Base-by-base conservation (phyloP, 2,888 invertebrate genomes). In the Nemoura dubitans region DNA sequence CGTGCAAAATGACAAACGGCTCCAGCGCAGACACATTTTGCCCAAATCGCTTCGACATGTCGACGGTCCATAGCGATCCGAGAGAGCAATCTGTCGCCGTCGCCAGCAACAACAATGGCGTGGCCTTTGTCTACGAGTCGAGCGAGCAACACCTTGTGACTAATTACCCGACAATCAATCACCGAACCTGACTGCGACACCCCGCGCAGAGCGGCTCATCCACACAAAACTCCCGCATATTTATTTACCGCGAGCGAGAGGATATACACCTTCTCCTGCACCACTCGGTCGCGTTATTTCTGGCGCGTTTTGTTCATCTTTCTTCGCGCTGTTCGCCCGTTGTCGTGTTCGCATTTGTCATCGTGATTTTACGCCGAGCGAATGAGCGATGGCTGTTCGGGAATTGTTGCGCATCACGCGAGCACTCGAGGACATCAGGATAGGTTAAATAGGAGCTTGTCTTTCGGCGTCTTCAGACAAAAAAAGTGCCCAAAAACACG, bases 161-260 rank as follows among this genome's bases (percentile, higher is more conserved):
- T 85, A 87, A 85, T 87, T 87, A 82, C 85, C 81, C 78, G 30
- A 30, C 85, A 80, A 87, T 87, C 87, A 87, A 85, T 87, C 80
- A 80, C 26, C 27, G 30, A n/a, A n/a, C n/a, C 7, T n/a, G 36
- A 42, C 42, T 42, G n/a, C n/a, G 82, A 29, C 82, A 82, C n/a
- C 82, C 14, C n/a, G n/a, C 28, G 10, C n/a, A 25, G 80, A 36
- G 5, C 59, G 59, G 59, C 59, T 21, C 6, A n/a, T n/a, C 14
- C 21, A 10, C 59, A 1, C 59, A 59, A 59, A 3, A 59, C 6
- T 59, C 29, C 36, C 25, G 29, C n/a, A 7, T 82, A 30, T 82
- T 82, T 82, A 30, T 82, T 25, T 78, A 78, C 78, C 78, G 21
- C n/a, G 10, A 36, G 36, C 36, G 36, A 36, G 36, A 10, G n/a